These are phyloP conservation scores for Bombus vancouverensis DNA, from an alignment of 1,140 invertebrate genomes.

Conservation along the genomic window DNA sequence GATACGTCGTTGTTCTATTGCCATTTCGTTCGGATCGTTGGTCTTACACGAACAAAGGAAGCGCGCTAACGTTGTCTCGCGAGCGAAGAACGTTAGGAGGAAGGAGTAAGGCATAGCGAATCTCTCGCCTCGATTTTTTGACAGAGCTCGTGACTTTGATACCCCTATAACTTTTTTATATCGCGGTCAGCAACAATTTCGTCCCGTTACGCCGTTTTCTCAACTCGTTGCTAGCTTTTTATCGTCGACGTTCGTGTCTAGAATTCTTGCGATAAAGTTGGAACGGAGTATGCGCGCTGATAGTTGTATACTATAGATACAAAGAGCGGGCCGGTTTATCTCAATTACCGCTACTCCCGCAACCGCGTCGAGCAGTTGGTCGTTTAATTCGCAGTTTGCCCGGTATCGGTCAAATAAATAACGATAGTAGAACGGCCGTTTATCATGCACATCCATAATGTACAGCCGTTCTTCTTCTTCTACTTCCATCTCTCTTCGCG, in stretches of 20 bases:
- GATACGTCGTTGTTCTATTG: no score
- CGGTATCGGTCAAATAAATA: conserved; percentile 11
- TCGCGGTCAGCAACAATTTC: not conserved
- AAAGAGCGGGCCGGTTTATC: conserved; percentile 48
- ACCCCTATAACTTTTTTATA: not conserved
- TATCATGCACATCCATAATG: not conserved
- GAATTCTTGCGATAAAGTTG: not conserved
- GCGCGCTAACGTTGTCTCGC: not conserved
- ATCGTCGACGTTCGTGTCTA: not conserved
- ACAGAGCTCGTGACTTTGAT: no score
- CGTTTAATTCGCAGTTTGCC: conserved; percentile 44
- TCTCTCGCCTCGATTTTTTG: not conserved
- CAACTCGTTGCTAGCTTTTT: not conserved
- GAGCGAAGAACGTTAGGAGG: no score
- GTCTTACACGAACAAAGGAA: not conserved
- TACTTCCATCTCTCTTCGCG: not conserved
- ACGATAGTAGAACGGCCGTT: conserved; percentile 10
- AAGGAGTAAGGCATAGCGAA: not conserved
- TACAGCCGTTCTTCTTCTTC: not conserved
- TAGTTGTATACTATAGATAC: not conserved
- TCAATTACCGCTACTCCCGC: conserved; percentile 52
- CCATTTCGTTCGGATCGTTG: no score
- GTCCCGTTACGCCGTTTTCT: not conserved
- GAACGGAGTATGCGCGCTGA: not conserved
- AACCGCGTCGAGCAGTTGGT: conserved; percentile 8